phyloP scores from a whole-genome alignment of 1,140 invertebrate species.

The Drosophila ambigua region DNA sequence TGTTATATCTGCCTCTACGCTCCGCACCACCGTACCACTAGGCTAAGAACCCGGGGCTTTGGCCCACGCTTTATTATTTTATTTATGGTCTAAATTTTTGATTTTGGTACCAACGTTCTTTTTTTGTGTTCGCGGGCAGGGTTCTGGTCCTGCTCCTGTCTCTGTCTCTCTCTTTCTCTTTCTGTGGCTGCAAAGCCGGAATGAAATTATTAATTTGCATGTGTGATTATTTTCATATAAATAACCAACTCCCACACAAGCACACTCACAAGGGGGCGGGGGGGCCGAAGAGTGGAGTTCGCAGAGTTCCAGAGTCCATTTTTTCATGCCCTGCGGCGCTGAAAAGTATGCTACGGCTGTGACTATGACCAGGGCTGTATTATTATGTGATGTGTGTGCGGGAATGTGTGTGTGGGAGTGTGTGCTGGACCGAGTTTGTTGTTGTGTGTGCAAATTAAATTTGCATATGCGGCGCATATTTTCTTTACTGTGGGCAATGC shows the following conservation, averaged over 20 bases:
- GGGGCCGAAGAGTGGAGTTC: neutral
- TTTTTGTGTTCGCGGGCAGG: conserved; percentile 15
- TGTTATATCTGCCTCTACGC: conserved; percentile 45
- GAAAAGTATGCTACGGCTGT: conserved; percentile 69
- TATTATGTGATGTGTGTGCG: conserved; percentile 1
- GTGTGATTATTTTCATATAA: conserved; percentile 80
- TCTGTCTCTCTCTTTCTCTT: neutral
- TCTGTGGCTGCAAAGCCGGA: conserved; percentile 33
- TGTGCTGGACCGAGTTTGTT: conserved; percentile 1
- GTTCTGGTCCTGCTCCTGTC: neutral
- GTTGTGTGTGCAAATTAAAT: conserved; percentile 60
- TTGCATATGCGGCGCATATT: conserved; percentile 71
- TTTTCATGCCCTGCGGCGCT: conserved; percentile 63
- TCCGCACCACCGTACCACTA: neutral
- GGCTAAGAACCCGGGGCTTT: conserved; percentile 30
- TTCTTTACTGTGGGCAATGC: conserved; percentile 60
- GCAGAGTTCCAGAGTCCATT: conserved; percentile 37
- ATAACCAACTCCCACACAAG: conserved; percentile 30
- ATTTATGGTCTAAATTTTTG: conserved; percentile 75
- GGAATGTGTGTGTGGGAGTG: neutral
- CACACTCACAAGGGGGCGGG: neutral
- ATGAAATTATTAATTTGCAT: conserved; percentile 81
- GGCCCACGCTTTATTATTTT: conserved; percentile 48
- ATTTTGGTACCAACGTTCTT: conserved; percentile 38
- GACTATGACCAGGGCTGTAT: conserved; percentile 36